Percentiles rank a stretch among this genome's conserved stretches.
phyloP scores from a whole-genome alignment of 1,140 invertebrate species.

The Triops cancriformis region DNA sequence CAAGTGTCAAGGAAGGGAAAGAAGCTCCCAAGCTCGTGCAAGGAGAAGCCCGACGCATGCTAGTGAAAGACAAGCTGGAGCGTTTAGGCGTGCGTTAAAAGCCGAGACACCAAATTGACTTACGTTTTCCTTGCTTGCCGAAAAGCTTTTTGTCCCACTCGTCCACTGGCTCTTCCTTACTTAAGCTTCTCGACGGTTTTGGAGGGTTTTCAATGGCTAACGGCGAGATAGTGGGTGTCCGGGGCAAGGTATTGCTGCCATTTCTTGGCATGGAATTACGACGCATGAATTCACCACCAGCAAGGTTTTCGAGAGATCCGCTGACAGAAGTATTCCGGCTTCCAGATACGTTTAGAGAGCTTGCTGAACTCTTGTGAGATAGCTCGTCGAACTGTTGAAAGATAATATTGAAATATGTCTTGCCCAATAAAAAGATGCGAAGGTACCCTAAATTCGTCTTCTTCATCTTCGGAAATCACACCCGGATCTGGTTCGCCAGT shows the following conservation, averaged over 20 bases:
- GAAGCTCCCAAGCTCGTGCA: neutral
- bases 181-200: conserved; percentile 35
- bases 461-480: conserved; percentile 72
- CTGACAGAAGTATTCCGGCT: conserved; percentile 45
- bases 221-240: conserved; percentile 38
- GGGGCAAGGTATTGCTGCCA: conserved; percentile 33
- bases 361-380: conserved; percentile 76
- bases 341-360: conserved; percentile 54
- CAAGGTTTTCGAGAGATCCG: conserved; percentile 50
- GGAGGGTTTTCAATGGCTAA: conserved; percentile 31
- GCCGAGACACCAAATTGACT: neutral
- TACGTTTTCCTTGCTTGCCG: conserved; percentile 44
- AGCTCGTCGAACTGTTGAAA: conserved; percentile 63
- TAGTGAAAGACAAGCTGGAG: neutral
- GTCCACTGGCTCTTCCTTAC: conserved; percentile 39
- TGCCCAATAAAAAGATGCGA: neutral
- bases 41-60: neutral
- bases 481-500: conserved; percentile 71
- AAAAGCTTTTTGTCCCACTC: conserved; percentile 77
- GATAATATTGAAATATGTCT: conserved; percentile 21
- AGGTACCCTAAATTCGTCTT: conserved; percentile 69
- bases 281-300: conserved; percentile 44
- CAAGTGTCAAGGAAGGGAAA: neutral
- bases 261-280: conserved; percentile 31
- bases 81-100: neutral